Conservation (phyloP, 2,888 invertebrate species). For the Cremastinae sp. region DNA sequence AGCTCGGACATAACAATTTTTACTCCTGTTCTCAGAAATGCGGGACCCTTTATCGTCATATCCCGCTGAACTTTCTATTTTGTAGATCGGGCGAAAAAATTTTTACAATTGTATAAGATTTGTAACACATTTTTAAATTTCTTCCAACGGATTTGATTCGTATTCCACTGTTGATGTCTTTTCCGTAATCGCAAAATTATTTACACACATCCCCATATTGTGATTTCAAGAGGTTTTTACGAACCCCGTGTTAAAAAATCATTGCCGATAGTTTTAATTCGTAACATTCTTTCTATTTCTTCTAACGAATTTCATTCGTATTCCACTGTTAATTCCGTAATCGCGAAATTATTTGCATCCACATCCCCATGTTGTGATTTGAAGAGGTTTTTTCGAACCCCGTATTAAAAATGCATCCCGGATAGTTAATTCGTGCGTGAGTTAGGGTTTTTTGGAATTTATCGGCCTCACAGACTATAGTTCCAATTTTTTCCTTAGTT, state of each 20-base stretch:
- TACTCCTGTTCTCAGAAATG: slow-evolving; percentile 48
- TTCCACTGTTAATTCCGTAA: background rate
- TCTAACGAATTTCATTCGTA: slow-evolving; percentile 44
- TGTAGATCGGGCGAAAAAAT: slow-evolving; percentile 21
- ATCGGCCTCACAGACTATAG: slow-evolving; percentile 6
- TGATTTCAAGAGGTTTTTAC: no score
- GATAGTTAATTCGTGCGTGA: slow-evolving; percentile 78
- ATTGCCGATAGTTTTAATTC: slow-evolving; percentile 33
- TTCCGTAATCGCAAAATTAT: background rate
- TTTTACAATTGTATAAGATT: slow-evolving; percentile 39
- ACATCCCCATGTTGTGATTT: slow-evolving; percentile 8
- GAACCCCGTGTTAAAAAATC: slow-evolving; percentile 24
- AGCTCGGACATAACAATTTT: slow-evolving; percentile 26
- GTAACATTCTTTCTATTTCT: slow-evolving; percentile 30
- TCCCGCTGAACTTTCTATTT: slow-evolving; percentile 65
- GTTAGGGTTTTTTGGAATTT: slow-evolving; percentile 69
- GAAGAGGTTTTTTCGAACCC: slow-evolving; percentile 70
- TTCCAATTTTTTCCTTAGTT: slow-evolving; percentile 4
- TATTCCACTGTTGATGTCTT: background rate
- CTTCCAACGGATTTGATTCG: slow-evolving; percentile 43
- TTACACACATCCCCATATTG: no score
- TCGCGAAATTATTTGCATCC: background rate
- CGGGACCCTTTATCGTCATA: slow-evolving; percentile 67
- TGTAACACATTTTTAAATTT: slow-evolving; percentile 26
- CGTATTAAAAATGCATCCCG: slow-evolving; percentile 77